Evolutionary conservation across 1,140 invertebrate genomes (phyloP), one percentile per base, ranked within the genome.

Genomic region (Octopus sinensis): DNA sequence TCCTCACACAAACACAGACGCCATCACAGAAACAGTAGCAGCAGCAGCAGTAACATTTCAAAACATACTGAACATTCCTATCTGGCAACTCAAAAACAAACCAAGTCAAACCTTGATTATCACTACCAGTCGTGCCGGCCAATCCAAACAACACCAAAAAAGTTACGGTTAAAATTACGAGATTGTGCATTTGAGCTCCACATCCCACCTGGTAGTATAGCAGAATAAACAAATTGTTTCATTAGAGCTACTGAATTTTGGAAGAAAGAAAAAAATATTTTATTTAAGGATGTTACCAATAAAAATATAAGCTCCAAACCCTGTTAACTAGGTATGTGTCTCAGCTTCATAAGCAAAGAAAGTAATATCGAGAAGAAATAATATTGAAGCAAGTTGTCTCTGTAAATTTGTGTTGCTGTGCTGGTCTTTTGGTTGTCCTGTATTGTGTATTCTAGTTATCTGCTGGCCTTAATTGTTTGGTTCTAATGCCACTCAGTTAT

Each of bases 141-240:
- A 9, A 43, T 77, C 12, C 76, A 77, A 17, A 77, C 52, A n/a
- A 77, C 76, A 51, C 76, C 76, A 52, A 77, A 77, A 43, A 77
- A 77, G 52, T 53, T 77, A 51, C 76, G 76, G 17, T 77, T 77
- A 77, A 77, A 77, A 51, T 43, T 77, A 9, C 13, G 76, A 13
- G 76, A 77, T 53, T 77, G 76, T 77, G 76, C 76, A 7, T 52
- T 77, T 52, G 76, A 77, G 13, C 7, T 77, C 23, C 76, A 51
- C 52, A 77, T 77, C 76, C 76, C 76, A 6, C 76, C 30, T 43
- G 76, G 17, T 77, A 77, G 76, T 77, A 77, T 77, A 51, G 76
- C 13, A 43, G 76, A 51, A 52, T 43, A 51, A 51, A 53, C 13
- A 13, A 77, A 51, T 13, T 73, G 68, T 13, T 73, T 9, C 17